A percentile compares a stretch with the other conserved stretches of the same genome.
Conservation (phyloP, 1,140 invertebrate species). For the Heliconius melpomene region DNA sequence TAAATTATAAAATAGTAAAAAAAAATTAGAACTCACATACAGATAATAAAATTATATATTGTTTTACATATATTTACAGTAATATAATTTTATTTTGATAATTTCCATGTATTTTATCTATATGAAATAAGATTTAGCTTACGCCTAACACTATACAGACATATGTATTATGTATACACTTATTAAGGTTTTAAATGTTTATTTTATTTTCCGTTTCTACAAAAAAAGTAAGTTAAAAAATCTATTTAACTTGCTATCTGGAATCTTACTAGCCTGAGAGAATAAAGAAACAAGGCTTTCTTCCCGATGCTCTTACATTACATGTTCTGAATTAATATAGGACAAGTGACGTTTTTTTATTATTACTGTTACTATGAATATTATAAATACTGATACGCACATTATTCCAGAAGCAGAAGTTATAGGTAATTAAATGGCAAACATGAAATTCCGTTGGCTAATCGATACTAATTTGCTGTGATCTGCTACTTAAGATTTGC, state of each 20-base stretch:
- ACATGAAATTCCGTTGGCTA: conserved; percentile 59
- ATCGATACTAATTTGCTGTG: conserved; percentile 69
- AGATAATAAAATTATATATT: too few relatives aligned
- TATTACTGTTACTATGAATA: background rate
- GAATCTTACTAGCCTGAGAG: background rate
- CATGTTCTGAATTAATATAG: too few relatives aligned
- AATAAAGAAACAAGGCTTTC: background rate
- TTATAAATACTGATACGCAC: background rate
- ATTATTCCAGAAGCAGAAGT: background rate
- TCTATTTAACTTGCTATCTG: background rate
- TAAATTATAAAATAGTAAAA: too few relatives aligned
- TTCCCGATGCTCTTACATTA: background rate
- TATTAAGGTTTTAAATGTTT: too few relatives aligned
- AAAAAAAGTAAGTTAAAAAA: background rate
- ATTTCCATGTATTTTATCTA: too few relatives aligned
- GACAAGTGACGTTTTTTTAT: background rate
- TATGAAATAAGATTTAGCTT: background rate
- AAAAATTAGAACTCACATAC: too few relatives aligned
- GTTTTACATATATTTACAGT: too few relatives aligned
- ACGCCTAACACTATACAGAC: too few relatives aligned
- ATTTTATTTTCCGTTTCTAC: too few relatives aligned
- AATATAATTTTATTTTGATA: too few relatives aligned
- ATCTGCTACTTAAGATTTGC: conserved; percentile 50
- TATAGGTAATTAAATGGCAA: conserved; percentile 31
- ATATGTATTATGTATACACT: too few relatives aligned